Evolutionary conservation across 2,113 vertebrate genomes (phyloP).

Genomic region (Lasiurus cinereus): DNA sequence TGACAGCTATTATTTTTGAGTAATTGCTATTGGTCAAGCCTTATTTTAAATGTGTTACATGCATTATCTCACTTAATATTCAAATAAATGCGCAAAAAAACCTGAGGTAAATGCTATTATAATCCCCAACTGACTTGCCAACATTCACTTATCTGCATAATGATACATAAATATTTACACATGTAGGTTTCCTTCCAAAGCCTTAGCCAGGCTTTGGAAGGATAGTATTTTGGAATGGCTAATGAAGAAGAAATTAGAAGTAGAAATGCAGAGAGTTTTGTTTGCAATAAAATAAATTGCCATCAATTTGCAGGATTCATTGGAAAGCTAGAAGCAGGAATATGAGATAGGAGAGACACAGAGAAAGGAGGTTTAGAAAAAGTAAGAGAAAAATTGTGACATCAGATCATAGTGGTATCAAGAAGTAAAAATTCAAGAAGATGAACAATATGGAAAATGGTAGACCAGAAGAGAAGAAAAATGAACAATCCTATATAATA

Average conservation of each 20-base stretch:
- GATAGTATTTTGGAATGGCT: background rate
- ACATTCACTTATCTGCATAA: background rate
- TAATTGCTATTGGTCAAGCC: background rate
- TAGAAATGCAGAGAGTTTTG: background rate
- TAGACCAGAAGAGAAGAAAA: background rate
- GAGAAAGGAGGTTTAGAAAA: background rate
- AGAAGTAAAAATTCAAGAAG: background rate
- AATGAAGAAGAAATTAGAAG: background rate
- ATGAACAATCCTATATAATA: background rate
- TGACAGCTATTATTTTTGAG: background rate
- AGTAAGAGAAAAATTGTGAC: background rate
- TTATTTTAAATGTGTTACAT: background rate
- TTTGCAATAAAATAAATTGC: conserved; percentile 18
- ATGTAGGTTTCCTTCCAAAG: background rate
- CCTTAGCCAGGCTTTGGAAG: background rate
- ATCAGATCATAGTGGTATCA: background rate
- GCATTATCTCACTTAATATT: background rate
- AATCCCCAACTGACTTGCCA: background rate
- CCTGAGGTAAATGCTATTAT: background rate
- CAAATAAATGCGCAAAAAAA: background rate
- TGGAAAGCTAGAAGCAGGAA: background rate
- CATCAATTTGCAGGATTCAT: background rate
- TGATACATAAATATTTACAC: conserved; percentile 13
- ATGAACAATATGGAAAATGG: background rate
- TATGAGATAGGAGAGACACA: background rate